phyloP scores from a whole-genome alignment of 2,113 vertebrate species.

The Trogon surrucura region DNA sequence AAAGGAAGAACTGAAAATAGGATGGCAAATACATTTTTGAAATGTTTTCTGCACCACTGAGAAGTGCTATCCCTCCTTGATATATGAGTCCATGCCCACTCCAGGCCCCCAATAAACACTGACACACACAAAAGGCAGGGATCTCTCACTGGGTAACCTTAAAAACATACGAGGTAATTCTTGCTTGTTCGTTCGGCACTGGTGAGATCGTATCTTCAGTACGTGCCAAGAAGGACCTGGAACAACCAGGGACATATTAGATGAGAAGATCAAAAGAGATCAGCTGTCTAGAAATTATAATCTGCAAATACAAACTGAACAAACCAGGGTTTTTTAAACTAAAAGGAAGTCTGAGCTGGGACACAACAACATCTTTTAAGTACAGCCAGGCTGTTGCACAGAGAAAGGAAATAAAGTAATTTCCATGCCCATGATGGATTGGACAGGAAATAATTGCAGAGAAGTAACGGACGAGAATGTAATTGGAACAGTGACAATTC shows the following conservation, averaged over 20 bases:
- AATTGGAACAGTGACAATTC: constrained; percentile 7
- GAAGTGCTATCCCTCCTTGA: background rate
- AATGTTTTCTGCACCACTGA: background rate
- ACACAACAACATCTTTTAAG: background rate
- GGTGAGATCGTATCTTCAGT: background rate
- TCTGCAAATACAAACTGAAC: background rate
- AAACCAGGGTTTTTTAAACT: background rate
- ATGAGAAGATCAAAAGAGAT: background rate
- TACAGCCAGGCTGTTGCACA: background rate
- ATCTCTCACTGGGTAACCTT: background rate
- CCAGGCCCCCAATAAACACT: background rate
- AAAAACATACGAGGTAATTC: background rate
- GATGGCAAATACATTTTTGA: background rate
- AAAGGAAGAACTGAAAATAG: background rate
- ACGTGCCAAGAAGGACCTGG: background rate
- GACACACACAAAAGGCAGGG: background rate
- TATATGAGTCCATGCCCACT: background rate
- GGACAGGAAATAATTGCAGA: background rate
- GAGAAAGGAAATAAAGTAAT: background rate
- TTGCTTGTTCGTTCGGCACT: background rate
- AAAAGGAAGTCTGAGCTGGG: background rate
- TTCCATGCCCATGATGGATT: background rate
- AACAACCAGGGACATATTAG: background rate
- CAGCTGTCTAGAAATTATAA: background rate
- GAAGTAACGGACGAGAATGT: background rate